Evolutionary conservation across 2,797 vertebrate genomes (phyloP).

Genomic region (Gallinago nigripennis): DNA sequence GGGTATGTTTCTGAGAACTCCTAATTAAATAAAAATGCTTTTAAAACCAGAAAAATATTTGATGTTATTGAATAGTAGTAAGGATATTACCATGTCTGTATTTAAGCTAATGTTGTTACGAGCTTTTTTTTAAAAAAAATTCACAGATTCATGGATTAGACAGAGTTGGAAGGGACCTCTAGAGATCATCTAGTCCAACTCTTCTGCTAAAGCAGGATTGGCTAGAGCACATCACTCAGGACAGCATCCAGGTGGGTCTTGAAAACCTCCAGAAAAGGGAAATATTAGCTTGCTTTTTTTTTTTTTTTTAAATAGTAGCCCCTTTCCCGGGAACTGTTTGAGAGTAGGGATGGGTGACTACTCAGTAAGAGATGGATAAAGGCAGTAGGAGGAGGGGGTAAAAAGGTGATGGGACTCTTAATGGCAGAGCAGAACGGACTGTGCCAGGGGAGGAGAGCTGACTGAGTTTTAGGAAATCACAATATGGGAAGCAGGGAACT

Average conservation of each 20-base stretch:
- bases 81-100: accelerated
- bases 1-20: not conserved
- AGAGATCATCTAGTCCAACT: too few relatives aligned
- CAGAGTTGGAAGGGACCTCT: too few relatives aligned
- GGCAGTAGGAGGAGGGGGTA: not conserved
- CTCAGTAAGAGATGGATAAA: not conserved
- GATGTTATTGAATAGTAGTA: not conserved
- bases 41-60: not conserved
- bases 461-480: not conserved
- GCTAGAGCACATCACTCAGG: too few relatives aligned
- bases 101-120: not conserved
- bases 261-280: not conserved
- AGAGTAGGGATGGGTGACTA: not conserved
- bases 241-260: too few relatives aligned
- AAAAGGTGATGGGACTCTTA: not conserved
- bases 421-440: not conserved
- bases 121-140: not conserved
- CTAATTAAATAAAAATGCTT: not conserved
- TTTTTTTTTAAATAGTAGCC: not conserved
- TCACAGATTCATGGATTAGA: too few relatives aligned
- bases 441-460: not conserved
- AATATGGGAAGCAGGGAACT: not conserved
- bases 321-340: not conserved
- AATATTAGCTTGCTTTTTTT: not conserved
- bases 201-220: too few relatives aligned